Percentiles rank a stretch among this genome's conserved stretches.
These are phyloP conservation scores for Cyclura pinguis DNA, from an alignment of 2,797 vertebrate species.

Conservation along the genomic window DNA sequence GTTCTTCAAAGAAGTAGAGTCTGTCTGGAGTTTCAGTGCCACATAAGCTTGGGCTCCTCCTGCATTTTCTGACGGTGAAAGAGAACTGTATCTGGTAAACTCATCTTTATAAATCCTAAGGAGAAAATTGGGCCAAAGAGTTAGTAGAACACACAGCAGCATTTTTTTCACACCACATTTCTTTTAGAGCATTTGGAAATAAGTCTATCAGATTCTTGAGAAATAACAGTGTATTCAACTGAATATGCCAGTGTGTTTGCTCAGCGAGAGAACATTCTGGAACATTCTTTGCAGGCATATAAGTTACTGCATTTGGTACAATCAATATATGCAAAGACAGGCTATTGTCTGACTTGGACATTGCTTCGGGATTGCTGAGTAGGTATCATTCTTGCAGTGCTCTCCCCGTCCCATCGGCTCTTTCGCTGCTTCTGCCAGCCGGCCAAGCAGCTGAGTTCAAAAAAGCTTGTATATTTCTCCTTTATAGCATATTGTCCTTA, in stretches of 20 bases:
- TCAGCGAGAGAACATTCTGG: constrained; percentile 28
- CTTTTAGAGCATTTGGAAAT: constrained; percentile 50
- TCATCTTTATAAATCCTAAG: constrained; percentile 47
- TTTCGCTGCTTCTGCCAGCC: constrained; percentile 19
- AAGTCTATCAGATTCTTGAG: constrained; percentile 53
- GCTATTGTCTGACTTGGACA: constrained; percentile 38
- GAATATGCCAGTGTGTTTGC: constrained; percentile 43
- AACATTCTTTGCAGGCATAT: constrained; percentile 33
- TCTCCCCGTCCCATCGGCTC: constrained; percentile 5
- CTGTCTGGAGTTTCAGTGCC: constrained; percentile 46
- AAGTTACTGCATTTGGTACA: constrained; percentile 17
- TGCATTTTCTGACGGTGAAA: constrained; percentile 44
- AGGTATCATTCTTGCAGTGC: constrained; percentile 22
- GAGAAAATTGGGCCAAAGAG: constrained; percentile 43
- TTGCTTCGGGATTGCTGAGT: constrained; percentile 8
- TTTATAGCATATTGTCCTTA: constrained; percentile 5
- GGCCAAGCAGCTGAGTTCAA: not conserved
- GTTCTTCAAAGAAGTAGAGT: constrained; percentile 46
- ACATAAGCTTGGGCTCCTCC: not conserved
- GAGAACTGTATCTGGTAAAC: constrained; percentile 57
- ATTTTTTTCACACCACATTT: constrained; percentile 53
- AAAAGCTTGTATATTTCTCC: constrained; percentile 2
- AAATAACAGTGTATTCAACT: constrained; percentile 39
- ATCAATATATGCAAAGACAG: constrained; percentile 8
- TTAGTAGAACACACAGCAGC: constrained; percentile 37